A percentile compares a stretch with the other conserved stretches of the same genome.
Evolutionary conservation across 2,888 invertebrate species (phyloP).

Genomic region (Melanostoma mellinum): DNA sequence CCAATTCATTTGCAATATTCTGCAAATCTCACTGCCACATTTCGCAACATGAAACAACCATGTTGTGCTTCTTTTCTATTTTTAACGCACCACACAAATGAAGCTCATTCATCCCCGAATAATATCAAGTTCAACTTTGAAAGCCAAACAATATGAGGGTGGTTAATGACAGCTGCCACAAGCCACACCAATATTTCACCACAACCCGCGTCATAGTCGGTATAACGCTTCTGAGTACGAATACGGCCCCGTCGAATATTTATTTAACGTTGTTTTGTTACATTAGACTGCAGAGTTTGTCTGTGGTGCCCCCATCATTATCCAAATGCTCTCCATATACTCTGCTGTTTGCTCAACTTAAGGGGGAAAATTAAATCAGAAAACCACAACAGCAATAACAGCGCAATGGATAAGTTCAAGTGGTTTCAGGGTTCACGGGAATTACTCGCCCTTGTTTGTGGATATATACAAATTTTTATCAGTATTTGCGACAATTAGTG

Average conservation of each 20-base stretch:
- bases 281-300: not conserved
- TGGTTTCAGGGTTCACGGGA: slow-evolving; percentile 19
- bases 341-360: slow-evolving; percentile 9
- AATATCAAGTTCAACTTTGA: slow-evolving; percentile 38
- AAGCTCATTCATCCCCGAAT: slow-evolving; percentile 35
- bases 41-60: not conserved
- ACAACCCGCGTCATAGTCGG: no score
- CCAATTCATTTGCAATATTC: no score
- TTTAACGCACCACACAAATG: not conserved
- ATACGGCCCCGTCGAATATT: no score
- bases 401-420: slow-evolving; percentile 6
- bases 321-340: not conserved
- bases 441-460: slow-evolving; percentile 20
- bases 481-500: slow-evolving; percentile 47
- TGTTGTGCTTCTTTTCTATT: slow-evolving; percentile 8
- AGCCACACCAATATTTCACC: not conserved
- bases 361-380: slow-evolving; percentile 20
- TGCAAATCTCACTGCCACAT: no score
- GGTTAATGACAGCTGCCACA: slow-evolving; percentile 12
- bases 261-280: no score
- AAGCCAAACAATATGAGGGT: slow-evolving; percentile 38
- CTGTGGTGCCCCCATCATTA: not conserved
- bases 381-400: not conserved
- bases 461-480: slow-evolving; percentile 32
- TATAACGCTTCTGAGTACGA: no score